A percentile compares a stretch with the other conserved stretches of the same genome.
Evolutionary conservation across 2,113 vertebrate genomes (phyloP).

Genomic region (Nyctereutes procyonoides): DNA sequence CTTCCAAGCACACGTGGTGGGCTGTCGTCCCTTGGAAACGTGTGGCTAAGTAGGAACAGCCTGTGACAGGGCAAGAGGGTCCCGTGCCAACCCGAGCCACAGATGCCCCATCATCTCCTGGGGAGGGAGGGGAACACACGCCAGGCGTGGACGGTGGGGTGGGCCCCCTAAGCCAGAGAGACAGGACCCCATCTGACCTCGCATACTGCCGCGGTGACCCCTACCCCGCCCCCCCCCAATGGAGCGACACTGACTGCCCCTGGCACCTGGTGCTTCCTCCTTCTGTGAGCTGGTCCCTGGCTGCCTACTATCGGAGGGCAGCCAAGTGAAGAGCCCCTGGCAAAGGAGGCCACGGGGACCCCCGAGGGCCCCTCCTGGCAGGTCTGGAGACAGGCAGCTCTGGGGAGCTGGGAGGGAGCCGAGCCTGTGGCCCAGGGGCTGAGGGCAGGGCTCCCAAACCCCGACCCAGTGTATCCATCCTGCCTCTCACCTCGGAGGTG

Average conservation of each 20-base stretch:
- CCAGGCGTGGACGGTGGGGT: background rate
- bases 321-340: background rate
- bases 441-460: background rate
- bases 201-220: background rate
- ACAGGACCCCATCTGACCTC: background rate
- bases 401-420: background rate
- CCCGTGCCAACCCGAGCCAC: slow-evolving; percentile 95
- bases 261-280: background rate
- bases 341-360: background rate
- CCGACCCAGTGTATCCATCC: rapidly evolving
- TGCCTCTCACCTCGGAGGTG: background rate
- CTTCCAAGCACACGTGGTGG: background rate
- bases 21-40: background rate
- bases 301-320: background rate
- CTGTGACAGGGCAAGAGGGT: slow-evolving; percentile 36
- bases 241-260: background rate
- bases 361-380: background rate
- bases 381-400: background rate
- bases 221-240: no score
- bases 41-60: background rate
- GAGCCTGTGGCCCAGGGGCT: background rate
- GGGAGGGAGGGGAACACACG: background rate
- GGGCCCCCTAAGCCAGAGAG: no score
- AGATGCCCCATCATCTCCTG: slow-evolving; percentile 95
- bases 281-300: no score